phyloP scores from a whole-genome alignment of 2,113 vertebrate species.

The Prionailurus bengalensis region DNA sequence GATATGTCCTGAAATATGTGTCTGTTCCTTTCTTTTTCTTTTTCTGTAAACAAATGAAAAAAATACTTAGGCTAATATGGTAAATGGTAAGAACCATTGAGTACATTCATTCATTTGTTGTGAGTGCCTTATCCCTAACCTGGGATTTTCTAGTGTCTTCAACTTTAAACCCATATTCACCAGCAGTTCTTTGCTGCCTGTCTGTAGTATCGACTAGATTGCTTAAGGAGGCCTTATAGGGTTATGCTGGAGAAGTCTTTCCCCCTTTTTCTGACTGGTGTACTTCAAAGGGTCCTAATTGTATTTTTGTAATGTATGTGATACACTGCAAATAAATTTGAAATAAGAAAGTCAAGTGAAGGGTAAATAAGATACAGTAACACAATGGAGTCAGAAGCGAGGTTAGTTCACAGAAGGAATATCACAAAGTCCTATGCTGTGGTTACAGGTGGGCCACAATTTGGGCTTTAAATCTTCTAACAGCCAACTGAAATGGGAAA shows the following conservation, averaged over 20 bases:
- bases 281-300: background rate
- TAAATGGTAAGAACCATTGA: background rate
- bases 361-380: background rate
- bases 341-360: background rate
- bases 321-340: background rate
- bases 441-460: background rate
- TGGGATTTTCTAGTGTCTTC: background rate
- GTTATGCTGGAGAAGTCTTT: background rate
- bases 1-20: background rate
- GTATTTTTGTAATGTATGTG: background rate
- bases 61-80: background rate
- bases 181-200: background rate
- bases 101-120: background rate
- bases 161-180: background rate
- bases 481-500: background rate
- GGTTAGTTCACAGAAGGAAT: background rate
- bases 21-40: background rate
- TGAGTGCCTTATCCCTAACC: background rate
- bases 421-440: background rate
- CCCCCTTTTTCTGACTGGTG: background rate
- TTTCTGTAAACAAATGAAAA: conserved; percentile 44
- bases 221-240: background rate
- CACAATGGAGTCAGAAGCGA: background rate
- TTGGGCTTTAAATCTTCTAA: background rate
- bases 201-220: background rate